Evolutionary conservation across 2,113 vertebrate genomes (phyloP).

Genomic region (Paraplagusia blochii): DNA sequence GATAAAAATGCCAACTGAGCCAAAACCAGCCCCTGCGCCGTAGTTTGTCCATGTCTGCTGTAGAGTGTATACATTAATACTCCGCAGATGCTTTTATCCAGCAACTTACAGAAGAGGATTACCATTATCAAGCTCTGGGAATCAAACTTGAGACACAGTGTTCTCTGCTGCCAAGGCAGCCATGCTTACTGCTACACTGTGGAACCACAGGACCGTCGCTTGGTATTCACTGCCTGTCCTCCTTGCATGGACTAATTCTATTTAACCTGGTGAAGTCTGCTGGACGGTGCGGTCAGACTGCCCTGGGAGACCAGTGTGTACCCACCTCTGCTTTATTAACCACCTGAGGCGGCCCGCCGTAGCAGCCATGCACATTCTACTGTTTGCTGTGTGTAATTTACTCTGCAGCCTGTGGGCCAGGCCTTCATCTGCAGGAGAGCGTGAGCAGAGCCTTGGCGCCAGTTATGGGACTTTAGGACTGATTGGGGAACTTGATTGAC

Average conservation of each 20-base stretch:
- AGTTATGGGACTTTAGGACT: conserved; percentile 76
- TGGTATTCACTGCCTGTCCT: conserved; percentile 57
- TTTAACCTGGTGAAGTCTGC: conserved; percentile 63
- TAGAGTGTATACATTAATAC: too few species aligned
- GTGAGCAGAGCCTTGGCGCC: conserved; percentile 62
- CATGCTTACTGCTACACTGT: too few species aligned
- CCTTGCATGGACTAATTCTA: conserved; percentile 60
- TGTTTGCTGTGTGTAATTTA: conserved; percentile 69
- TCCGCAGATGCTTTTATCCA: too few species aligned
- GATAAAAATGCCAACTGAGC: too few species aligned
- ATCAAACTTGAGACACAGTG: too few species aligned
- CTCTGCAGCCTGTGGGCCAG: conserved; percentile 61
- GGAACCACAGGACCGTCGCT: conserved; percentile 3
- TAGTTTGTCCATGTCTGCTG: too few species aligned
- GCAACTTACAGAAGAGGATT: too few species aligned
- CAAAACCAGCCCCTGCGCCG: too few species aligned
- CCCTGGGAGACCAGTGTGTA: conserved; percentile 53
- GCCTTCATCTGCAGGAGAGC: conserved; percentile 62
- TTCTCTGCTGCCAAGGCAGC: too few species aligned
- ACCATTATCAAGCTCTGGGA: too few species aligned
- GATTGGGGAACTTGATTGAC: conserved; percentile 75
- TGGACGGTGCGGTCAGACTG: conserved; percentile 51
- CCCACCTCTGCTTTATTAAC: conserved; percentile 62
- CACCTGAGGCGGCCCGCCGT: conserved; percentile 54
- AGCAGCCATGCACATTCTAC: conserved; percentile 42